These are phyloP conservation scores for Lacanobia oleracea DNA, from an alignment of 2,888 invertebrate genomes.

Conservation along the genomic window DNA sequence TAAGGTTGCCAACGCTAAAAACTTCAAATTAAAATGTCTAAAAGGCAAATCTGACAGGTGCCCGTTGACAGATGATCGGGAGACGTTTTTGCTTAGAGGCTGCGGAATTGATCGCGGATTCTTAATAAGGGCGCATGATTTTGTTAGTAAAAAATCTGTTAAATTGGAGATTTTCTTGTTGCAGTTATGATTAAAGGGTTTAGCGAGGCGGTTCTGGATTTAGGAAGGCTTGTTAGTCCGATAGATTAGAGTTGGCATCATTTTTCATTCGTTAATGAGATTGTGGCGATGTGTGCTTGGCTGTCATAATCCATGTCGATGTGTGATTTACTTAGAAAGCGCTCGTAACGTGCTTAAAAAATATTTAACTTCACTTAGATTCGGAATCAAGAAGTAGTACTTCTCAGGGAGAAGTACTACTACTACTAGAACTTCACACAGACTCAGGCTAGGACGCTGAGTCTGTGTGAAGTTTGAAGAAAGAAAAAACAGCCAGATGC, in stretches of 20 bases:
- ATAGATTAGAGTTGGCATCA: conserved; percentile 8
- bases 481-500: too few species aligned
- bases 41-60: conserved; percentile 79
- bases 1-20: conserved; percentile 68
- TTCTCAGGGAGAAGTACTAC: too few species aligned
- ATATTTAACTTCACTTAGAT: too few species aligned
- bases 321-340: not conserved
- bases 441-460: too few species aligned
- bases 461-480: too few species aligned
- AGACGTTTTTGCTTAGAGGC: conserved; percentile 65
- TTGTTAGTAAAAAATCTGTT: conserved; percentile 47
- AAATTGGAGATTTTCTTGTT: conserved; percentile 58
- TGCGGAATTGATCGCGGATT: conserved; percentile 63
- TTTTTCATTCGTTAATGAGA: conserved; percentile 36
- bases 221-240: conserved; percentile 19
- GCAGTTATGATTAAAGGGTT: conserved; percentile 41
- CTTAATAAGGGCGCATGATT: conserved; percentile 48
- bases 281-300: too few species aligned
- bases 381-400: too few species aligned
- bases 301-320: not conserved
- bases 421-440: too few species aligned
- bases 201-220: conserved; percentile 8
- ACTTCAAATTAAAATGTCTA: conserved; percentile 78
- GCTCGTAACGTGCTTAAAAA: not conserved
- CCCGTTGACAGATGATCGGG: conserved; percentile 77